Conservation (phyloP, 2,797 vertebrate genomes). For the Danio choprae region DNA sequence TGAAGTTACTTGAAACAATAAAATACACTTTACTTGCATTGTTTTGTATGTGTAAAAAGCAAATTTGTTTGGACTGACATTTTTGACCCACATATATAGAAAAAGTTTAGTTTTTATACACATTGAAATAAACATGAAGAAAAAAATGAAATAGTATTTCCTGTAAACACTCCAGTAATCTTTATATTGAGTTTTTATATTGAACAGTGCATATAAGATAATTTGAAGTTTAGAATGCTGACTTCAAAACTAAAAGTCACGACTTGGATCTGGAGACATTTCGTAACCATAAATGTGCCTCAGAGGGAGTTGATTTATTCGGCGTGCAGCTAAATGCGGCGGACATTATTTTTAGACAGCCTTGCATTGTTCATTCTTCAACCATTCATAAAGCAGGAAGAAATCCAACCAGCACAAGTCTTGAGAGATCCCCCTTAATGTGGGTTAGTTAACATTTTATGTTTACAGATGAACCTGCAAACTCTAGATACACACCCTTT, state of each 20-base stretch:
- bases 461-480: slow-evolving; percentile 12
- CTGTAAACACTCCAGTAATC: too few species aligned
- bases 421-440: slow-evolving; percentile 16
- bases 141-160: too few species aligned
- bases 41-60: too few species aligned
- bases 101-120: too few species aligned
- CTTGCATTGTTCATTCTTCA: slow-evolving; percentile 17
- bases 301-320: slow-evolving; percentile 3
- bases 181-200: neutral
- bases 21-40: too few species aligned
- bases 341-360: slow-evolving; percentile 24
- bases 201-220: neutral
- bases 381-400: slow-evolving; percentile 24
- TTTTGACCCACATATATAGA: too few species aligned
- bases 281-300: slow-evolving; percentile 15
- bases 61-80: too few species aligned
- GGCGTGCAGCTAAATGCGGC: slow-evolving; percentile 16
- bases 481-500: slow-evolving; percentile 13
- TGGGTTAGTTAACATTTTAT: neutral
- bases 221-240: slow-evolving; percentile 9
- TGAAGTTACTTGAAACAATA: too few species aligned
- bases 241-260: slow-evolving; percentile 14
- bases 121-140: too few species aligned
- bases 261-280: slow-evolving; percentile 11
- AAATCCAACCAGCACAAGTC: neutral